phyloP scores from a whole-genome alignment of 1,140 invertebrate genomes.

The Stegodyphus mimosarum region DNA sequence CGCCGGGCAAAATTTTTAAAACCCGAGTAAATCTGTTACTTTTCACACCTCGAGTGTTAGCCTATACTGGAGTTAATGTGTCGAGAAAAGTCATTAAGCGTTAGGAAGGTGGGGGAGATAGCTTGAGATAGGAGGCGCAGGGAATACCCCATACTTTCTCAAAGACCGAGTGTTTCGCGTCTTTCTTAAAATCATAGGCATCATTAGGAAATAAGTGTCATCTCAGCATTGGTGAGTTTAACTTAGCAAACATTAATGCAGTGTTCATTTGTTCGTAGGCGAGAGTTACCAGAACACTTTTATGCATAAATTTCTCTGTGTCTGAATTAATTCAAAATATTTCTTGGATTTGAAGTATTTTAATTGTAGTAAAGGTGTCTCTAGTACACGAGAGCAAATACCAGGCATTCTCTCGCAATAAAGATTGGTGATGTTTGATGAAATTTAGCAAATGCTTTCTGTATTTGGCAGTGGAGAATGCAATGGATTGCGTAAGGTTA shows the following conservation, averaged over 20 bases:
- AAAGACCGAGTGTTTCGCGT: conserved; percentile 5
- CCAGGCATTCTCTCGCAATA: too few relatives aligned
- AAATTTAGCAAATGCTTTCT: too few relatives aligned
- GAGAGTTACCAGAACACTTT: too few relatives aligned
- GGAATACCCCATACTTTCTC: too few relatives aligned
- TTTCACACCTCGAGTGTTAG: conserved; percentile 49
- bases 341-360: too few relatives aligned
- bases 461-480: too few relatives aligned
- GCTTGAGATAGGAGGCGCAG: neutral
- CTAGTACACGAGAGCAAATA: too few relatives aligned
- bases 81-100: conserved; percentile 53
- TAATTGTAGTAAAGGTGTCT: too few relatives aligned
- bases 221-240: conserved; percentile 4
- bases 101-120: conserved; percentile 9
- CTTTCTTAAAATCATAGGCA: conserved; percentile 55
- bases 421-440: too few relatives aligned
- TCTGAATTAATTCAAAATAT: too few relatives aligned
- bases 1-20: conserved; percentile 48
- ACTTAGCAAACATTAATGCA: conserved; percentile 7
- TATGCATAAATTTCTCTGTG: too few relatives aligned
- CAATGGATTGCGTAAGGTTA: too few relatives aligned
- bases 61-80: conserved; percentile 58
- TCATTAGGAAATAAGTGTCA: conserved; percentile 55
- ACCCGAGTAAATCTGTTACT: conserved; percentile 48
- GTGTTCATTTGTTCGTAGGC: conserved; percentile 33